Percentiles rank a stretch among this genome's conserved stretches.
Conservation (phyloP, 2,113 vertebrate species). For the Brevimyrus niger region DNA sequence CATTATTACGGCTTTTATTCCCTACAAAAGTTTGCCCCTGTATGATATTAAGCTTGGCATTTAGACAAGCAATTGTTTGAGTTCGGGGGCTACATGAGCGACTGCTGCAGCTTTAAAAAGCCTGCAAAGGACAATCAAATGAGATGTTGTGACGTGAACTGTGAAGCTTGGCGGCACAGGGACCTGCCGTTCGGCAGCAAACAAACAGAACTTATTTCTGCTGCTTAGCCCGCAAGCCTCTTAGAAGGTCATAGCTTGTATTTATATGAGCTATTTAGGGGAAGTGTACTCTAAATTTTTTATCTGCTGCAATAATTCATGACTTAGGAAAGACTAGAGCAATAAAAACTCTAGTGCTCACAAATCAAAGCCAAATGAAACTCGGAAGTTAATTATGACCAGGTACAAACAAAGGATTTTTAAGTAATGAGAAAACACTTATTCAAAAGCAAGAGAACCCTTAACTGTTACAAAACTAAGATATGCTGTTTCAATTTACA, state of each 20-base stretch:
- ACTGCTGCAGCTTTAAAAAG: not conserved
- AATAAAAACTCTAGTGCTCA: not conserved
- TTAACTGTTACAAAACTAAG: not conserved
- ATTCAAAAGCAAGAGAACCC: not conserved
- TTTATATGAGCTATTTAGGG: not conserved
- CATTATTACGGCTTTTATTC: not conserved
- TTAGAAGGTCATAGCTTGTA: not conserved
- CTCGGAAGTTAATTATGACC: not conserved
- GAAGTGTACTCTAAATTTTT: not conserved
- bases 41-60: not conserved
- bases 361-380: not conserved
- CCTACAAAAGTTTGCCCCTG: not conserved
- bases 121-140: not conserved
- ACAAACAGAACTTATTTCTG: conserved; percentile 3
- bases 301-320: not conserved
- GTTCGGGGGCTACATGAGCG: not conserved
- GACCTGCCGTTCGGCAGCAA: not conserved
- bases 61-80: not conserved
- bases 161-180: not conserved
- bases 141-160: not conserved
- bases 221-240: not conserved
- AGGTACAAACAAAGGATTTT: not conserved
- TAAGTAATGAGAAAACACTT: not conserved
- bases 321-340: not conserved
- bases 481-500: not conserved